Base-by-base conservation (phyloP, 1,140 invertebrate species). In the Sycobia sp. region DNA sequence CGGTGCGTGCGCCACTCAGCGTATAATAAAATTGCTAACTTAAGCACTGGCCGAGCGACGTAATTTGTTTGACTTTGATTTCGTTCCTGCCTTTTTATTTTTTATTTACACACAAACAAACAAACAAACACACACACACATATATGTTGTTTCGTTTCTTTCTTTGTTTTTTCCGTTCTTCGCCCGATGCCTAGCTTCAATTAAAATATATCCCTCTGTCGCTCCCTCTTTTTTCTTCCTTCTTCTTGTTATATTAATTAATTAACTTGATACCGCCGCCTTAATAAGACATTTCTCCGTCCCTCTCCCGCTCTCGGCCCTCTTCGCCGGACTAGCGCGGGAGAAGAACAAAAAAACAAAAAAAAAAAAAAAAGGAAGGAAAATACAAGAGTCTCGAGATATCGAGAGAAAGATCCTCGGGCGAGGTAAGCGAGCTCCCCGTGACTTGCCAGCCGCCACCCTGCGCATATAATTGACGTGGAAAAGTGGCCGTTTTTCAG, bases 21-120 rank as follows among this genome's bases (percentile, higher is more conserved):
- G n/a, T n/a, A n/a, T n/a, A n/a, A 57, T 56, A 64, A 57, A 43
- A 58, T 64, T 11, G 62, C 38, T 8, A 36, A 63, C 7, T 57
- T 57, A 34, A 50, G 49, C n/a, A n/a, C n/a, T n/a, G n/a, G 29
- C 4, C 11, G 41, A 20, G n/a, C 10, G 10, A 3, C 14, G 32
- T 47, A 32, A 63, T 50, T 63, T 49, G 27, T 57, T 63, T 41
- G 46, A 41, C 27, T 62, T 39, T 25, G 18, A 43, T 53, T 34
- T 55, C 20, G 27, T 22, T 62, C 29, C 20, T 44, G 14, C 18
- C 20, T n/a, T n/a, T n/a, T n/a, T n/a, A n/a, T n/a, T n/a, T n/a
- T n/a, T n/a, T n/a, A n/a, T n/a, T n/a, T n/a, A n/a, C n/a, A n/a
- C n/a, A n/a, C n/a, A n/a, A n/a, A n/a, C n/a, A n/a, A n/a, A n/a